Percentiles rank a stretch among this genome's conserved stretches.
Conservation (phyloP, 2,888 invertebrate species). For the Macrophya alboannulata region DNA sequence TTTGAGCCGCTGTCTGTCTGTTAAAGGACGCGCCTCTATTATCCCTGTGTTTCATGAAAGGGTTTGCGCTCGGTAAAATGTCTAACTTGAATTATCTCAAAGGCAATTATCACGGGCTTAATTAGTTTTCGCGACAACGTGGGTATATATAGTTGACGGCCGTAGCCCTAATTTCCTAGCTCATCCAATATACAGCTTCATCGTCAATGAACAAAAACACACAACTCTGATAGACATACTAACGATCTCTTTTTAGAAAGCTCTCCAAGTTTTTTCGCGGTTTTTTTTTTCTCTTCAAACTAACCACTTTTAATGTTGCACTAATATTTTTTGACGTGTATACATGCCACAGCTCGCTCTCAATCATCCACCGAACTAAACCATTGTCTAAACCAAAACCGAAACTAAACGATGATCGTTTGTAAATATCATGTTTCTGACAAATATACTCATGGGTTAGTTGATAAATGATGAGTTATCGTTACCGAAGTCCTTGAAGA, state of each 20-base stretch:
- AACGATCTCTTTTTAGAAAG: background rate
- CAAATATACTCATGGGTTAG: background rate
- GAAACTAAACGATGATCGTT: background rate
- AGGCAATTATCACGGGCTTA: slow-evolving; percentile 50
- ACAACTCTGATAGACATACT: background rate
- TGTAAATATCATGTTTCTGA: background rate
- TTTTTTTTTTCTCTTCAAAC: no score
- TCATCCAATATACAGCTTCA: background rate
- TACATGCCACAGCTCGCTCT: background rate
- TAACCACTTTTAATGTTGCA: background rate
- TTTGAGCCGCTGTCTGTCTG: slow-evolving; percentile 34
- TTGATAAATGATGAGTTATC: background rate
- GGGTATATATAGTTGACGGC: background rate
- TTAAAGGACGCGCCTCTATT: slow-evolving; percentile 34
- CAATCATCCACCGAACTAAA: background rate
- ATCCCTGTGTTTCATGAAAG: slow-evolving; percentile 40
- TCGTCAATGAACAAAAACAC: background rate
- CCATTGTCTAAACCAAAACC: background rate
- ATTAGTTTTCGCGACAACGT: slow-evolving; percentile 44
- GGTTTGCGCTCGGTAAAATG: slow-evolving; percentile 48
- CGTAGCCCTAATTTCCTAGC: slow-evolving; percentile 2
- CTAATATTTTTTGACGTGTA: slow-evolving; percentile 10
- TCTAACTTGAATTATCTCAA: slow-evolving; percentile 50
- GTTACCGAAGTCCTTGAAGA: background rate
- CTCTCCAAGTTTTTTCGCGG: no score